Percentiles rank a stretch among this genome's conserved stretches.
Conservation (phyloP, 2,113 vertebrate genomes). For the Pseudorectes ferrugineus region DNA sequence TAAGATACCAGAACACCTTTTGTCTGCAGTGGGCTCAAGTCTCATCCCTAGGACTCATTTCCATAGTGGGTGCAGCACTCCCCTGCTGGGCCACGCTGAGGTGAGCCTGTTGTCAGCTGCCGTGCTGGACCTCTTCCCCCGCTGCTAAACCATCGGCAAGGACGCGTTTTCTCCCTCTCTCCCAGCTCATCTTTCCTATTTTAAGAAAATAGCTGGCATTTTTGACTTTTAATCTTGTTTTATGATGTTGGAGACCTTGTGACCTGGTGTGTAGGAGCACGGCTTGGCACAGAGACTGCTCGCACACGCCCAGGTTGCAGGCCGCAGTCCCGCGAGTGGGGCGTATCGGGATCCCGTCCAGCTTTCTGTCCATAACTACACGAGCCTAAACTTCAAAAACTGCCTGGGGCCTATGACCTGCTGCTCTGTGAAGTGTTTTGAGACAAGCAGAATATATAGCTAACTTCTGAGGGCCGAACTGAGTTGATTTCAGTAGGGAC, state of each 20-base stretch:
- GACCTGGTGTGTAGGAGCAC: background rate
- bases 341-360: rapidly evolving
- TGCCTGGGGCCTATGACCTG: background rate
- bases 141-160: background rate
- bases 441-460: background rate
- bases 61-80: background rate
- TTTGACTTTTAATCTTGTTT: background rate
- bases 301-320: rapidly evolving
- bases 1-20: background rate
- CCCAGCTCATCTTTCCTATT: background rate
- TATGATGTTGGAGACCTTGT: background rate
- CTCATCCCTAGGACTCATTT: background rate
- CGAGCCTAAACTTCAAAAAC: background rate
- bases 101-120: background rate
- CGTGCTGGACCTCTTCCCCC: rapidly evolving
- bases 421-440: background rate
- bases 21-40: background rate
- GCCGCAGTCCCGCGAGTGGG: background rate
- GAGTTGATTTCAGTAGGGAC: background rate
- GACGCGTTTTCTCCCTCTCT: rapidly evolving
- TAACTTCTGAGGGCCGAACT: background rate
- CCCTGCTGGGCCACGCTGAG: background rate
- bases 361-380: background rate
- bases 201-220: background rate
- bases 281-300: background rate